Base-by-base conservation (phyloP, 2,113 vertebrate species). In the Anolis sagrei region DNA sequence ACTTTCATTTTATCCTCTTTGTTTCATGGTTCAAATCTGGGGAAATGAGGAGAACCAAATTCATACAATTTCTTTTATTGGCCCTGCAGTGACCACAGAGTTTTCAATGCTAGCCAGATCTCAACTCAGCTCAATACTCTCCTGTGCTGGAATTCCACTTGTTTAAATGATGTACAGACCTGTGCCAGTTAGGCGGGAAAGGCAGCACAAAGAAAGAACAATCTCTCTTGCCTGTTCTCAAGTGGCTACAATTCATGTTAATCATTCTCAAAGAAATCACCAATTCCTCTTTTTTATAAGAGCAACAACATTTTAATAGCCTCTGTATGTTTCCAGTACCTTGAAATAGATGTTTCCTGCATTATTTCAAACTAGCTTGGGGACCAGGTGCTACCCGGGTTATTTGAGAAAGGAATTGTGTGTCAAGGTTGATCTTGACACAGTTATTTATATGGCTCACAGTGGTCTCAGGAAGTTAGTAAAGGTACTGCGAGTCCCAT, bases 31-130 rank as follows among this genome's bases (percentile, higher is more conserved):
- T 29, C 25, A 34, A 58, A 44, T 39, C 19, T 2, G 2, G 1
- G 79, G 84, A 27, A 2, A 66, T 9, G 18, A 11, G 18, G 44
- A 18, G 82, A 78, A 32, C 0, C 0, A 54, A 5, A 19, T 74
- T 44, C 68, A 73, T 85, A 64, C 62, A 1, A 18, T 76, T 61
- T 84, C 64, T 23, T 78, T 64, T 13, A 44, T 7, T 74, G 88
- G 90, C 87, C 86, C 76, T 72, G 32, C 18, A 25, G 68, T 13
- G 44, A 83, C 84, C 79, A 7, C 88, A 84, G 82, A 0, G 10
- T 61, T n/a, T 29, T n/a, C 16, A 27, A 19, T 25, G 9, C 11
- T 69, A 19, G 54, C 69, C 34, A 74, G 51, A 70, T 83, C 49
- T 54, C 39, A 39, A 32, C 69, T 69, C 49, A 11, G 34, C n/a